Base-by-base conservation (phyloP, 2,797 vertebrate genomes). In the Helostoma temminkii region DNA sequence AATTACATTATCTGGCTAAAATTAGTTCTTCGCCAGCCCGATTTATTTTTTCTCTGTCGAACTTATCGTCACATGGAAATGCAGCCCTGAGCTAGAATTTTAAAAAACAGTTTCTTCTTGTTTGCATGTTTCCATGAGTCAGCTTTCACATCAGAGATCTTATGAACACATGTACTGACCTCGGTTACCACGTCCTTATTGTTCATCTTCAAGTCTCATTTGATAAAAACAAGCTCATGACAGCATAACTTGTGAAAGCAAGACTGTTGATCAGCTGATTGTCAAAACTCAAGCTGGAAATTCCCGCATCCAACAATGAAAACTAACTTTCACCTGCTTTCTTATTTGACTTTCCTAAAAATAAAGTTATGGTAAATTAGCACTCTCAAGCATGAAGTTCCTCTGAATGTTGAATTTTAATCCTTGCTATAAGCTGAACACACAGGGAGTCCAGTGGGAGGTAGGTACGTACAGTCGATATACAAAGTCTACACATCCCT, bases 191-290 rank as follows among this genome's bases (percentile, higher is more conserved):
- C 21, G 0, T 57, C 5, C 32, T 56, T n/a, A 18, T 26, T 34
- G 26, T 46, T 64, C 19, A 46, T 56, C 54, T 57, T 46, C 9
- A 37, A 14, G 34, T 74, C 69, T 57, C 4, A 25, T 42, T 66
- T 24, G 3, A 25, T 12, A 9, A 42, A 42, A 42, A 54, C 24
- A 55, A 21, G 19, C 19, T 22, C 12, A 25, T 19, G 42, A 45
- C 24, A 50, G n/a, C 28, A 46, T 4, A 24, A 8, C 46, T 25
- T 61, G 56, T 66, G 49, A 50, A 52, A 60, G 21, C n/a, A 24
- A n/a, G 4, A 9, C 43, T 47, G 45, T 4, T 28, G 5, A 30
- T 53, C 71, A 74, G 24, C 52, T 62, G 62, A 75, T 15, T 32
- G 3, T 47, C 26, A 46, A 16, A 19, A 34, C 22, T 53, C 46